Conservation (phyloP, 1,140 invertebrate genomes). For the Tenebrio molitor region DNA sequence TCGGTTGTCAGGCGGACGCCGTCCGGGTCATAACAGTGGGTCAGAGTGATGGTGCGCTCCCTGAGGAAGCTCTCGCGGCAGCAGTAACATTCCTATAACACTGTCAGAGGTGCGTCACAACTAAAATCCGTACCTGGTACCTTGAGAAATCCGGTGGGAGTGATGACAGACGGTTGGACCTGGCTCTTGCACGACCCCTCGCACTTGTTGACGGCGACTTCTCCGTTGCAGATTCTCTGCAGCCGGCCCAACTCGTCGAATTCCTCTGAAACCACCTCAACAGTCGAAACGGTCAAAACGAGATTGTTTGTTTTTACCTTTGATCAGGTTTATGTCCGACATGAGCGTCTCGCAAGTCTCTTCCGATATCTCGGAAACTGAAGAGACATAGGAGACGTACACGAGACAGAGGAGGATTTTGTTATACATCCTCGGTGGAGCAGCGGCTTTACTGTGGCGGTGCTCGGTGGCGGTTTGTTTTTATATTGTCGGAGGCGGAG, state of each 20-base stretch:
- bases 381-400: constrained; percentile 49
- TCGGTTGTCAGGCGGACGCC: constrained; percentile 79
- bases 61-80: constrained; percentile 89
- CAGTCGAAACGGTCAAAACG: neutral
- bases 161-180: constrained; percentile 89
- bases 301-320: constrained; percentile 73
- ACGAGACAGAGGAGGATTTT: constrained; percentile 46
- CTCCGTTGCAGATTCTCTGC: constrained; percentile 87
- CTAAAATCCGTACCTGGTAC: constrained; percentile 68
- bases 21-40: constrained; percentile 89
- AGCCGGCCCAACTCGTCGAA: constrained; percentile 86
- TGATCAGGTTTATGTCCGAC: constrained; percentile 84
- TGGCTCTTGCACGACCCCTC: constrained; percentile 92
- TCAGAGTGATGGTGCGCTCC: constrained; percentile 83
- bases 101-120: neutral
- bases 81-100: constrained; percentile 88
- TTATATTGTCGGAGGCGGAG: constrained; percentile 8
- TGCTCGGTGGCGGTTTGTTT: constrained; percentile 21
- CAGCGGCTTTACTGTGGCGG: no score
- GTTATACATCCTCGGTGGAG: constrained; percentile 12
- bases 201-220: constrained; percentile 89
- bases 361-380: constrained; percentile 64
- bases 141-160: constrained; percentile 90
- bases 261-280: constrained; percentile 78
- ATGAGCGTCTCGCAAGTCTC: constrained; percentile 84